Base-by-base conservation (phyloP, 2,113 vertebrate species). In the Sphyrna mokarran region DNA sequence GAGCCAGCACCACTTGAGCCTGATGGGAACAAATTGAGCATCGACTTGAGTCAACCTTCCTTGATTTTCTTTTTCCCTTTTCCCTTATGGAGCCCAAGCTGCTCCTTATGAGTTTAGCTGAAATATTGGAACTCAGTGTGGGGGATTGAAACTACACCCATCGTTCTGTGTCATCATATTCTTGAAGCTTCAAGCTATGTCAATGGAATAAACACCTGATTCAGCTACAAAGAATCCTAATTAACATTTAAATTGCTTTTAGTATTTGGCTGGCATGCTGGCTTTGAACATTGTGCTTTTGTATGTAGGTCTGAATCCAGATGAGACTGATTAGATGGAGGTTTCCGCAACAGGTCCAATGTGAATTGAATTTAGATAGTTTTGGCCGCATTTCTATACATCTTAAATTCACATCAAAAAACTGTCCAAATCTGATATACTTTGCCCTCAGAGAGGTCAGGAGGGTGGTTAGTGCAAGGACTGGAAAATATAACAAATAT, bases 201-300 rank as follows among this genome's bases (percentile, higher is more conserved):
- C 54, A 61, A 6, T 16, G 87, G 54, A 61, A 90, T 90, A 63
- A 90, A 90, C 26, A 89, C 54, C 48, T 90, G 87, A 90, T 33
- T 90, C 87, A 90, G 26, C 87, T 61, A 61, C 54, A 33, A n/a
- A 33, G 26, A 33, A 61, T 58, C 26, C 87, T 90, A 90, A 90
- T 90, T 90, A 90, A 90, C 87, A 90, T 90, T 90, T 90, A 90
- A 61, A 90, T 90, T 90, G 87, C 48, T 90, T 90, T 90, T 90
- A 26, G 26, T 90, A 61, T 90, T 90, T 90, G 54, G 87, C 54
- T 61, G 26, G 87, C 87, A 16, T 90, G 6, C 54, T 90, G 23
- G 87, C 29, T 58, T 90, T 90, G 87, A 90, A 61, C 87, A 61
- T 33, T 61, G 3, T 33, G 87, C 54, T 90, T 61, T 33, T 58